Base-by-base conservation (phyloP, 2,888 invertebrate species). In the Chymomyza fuscimana region DNA sequence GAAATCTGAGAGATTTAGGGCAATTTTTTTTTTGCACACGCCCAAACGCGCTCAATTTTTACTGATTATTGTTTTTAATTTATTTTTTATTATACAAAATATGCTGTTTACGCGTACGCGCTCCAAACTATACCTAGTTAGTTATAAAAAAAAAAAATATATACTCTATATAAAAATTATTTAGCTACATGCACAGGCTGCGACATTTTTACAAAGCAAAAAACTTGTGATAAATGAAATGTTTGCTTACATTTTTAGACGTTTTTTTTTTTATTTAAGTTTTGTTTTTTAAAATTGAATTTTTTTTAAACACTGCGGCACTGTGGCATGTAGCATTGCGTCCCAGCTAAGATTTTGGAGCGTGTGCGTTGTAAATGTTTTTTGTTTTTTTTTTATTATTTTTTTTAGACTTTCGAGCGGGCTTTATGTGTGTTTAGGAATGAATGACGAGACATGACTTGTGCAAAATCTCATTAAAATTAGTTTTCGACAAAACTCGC, bases 391-490 rank as follows among this genome's bases (percentile, higher is more conserved):
- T 19, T 19, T 54, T 59, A 60, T 74, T 65, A 58, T 22, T 65
- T 68, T 16, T 0, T 60, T 29, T 50, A 15, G 70, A 54, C 54
- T 25, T 65, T 54, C 61, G 22, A 46, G 65, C 65, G 59, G 66
- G 63, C 46, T n/a, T 62, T 61, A 52, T 63, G 1, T 61, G n/a
- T 46, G 22, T 50, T 58, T 46, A 46, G 25, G 25, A 25, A 25
- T 1, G 25, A 25, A 4, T 32, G 32, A 32, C 5, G 32, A 32
- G 32, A 32, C 32, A 25, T 77, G 72, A 67, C 19, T 40, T 51
- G 52, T 63, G 56, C 60, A 25, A 75, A 83, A 83, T 83, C 82
- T 83, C 82, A 83, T 85, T 83, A 83, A 70, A 69, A 78, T 86
- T 81, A 78, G 67, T 76, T 62, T 65, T 62, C 25, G 40, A 76